These are phyloP conservation scores for Pyrgus malvae DNA, from an alignment of 2,888 invertebrate species.

Conservation along the genomic window DNA sequence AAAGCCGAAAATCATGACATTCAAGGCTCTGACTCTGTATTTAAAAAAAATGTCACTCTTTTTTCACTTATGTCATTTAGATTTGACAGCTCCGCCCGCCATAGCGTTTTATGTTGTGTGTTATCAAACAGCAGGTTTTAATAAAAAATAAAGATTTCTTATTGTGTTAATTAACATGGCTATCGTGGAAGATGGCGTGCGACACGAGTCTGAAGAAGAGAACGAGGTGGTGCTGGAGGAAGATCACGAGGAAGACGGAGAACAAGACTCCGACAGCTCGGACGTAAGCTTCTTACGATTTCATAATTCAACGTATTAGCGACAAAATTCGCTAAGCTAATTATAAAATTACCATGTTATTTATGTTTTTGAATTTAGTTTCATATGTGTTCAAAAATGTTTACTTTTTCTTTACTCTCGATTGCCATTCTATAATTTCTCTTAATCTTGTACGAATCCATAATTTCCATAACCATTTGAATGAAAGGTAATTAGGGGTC, in stretches of 20 bases:
- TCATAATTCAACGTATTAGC: slow-evolving; percentile 19
- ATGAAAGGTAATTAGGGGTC: too few relatives aligned
- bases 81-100: slow-evolving; percentile 40
- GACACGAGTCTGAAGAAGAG: slow-evolving; percentile 73
- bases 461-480: too few relatives aligned
- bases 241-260: slow-evolving; percentile 65
- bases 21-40: too few relatives aligned
- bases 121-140: slow-evolving; percentile 54
- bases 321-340: slow-evolving; percentile 4
- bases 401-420: too few relatives aligned
- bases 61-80: background rate
- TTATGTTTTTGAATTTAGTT: background rate
- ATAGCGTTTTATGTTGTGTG: slow-evolving; percentile 47
- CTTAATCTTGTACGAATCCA: too few relatives aligned
- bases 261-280: slow-evolving; percentile 71
- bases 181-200: slow-evolving; percentile 73
- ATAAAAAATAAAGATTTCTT: slow-evolving; percentile 39
- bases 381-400: background rate
- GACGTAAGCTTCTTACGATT: slow-evolving; percentile 54
- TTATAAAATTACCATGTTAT: background rate
- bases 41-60: slow-evolving; percentile 27
- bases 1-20: too few relatives aligned
- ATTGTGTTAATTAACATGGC: slow-evolving; percentile 56
- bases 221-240: slow-evolving; percentile 73
- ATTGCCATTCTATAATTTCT: too few relatives aligned